These are phyloP conservation scores for Agrotis ipsilon DNA, from an alignment of 2,888 invertebrate species.

Conservation along the genomic window DNA sequence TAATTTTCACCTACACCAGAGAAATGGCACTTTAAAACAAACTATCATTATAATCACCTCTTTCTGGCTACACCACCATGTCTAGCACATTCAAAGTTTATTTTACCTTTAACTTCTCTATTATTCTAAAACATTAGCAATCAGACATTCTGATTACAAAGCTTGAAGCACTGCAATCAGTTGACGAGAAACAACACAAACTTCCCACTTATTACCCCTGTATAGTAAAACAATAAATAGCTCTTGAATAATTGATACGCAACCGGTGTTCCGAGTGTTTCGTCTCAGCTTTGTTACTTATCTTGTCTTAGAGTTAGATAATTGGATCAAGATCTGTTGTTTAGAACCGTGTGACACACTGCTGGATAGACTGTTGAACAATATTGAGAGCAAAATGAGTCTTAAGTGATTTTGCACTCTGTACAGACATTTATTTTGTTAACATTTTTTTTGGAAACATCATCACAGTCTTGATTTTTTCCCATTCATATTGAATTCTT, in stretches of 20 bases:
- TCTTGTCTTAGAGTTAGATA: slow-evolving; percentile 80
- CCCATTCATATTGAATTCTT: no score
- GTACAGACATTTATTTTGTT: no score
- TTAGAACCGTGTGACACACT: slow-evolving; percentile 69
- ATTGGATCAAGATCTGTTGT: slow-evolving; percentile 84
- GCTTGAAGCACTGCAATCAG: slow-evolving; percentile 8
- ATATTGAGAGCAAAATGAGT: not conserved
- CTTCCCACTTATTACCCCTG: slow-evolving; percentile 35
- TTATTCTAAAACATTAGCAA: slow-evolving; percentile 8
- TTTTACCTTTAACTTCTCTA: not conserved
- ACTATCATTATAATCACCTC: no score
- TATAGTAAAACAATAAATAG: slow-evolving; percentile 65
- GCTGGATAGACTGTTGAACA: slow-evolving; percentile 18
- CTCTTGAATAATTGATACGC: slow-evolving; percentile 76
- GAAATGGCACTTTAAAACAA: no score
- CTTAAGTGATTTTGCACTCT: not conserved
- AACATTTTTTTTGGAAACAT: no score
- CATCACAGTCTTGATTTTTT: no score
- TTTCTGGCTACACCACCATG: no score
- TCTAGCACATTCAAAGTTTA: no score
- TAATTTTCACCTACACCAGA: no score
- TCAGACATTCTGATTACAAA: slow-evolving; percentile 5
- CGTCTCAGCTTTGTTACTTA: slow-evolving; percentile 78
- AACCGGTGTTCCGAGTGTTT: slow-evolving; percentile 70
- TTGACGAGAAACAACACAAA: slow-evolving; percentile 27